Evolutionary conservation across 2,888 invertebrate genomes (phyloP), one percentile per base, ranked within the genome.

Genomic region (Pyrochroa serraticornis): DNA sequence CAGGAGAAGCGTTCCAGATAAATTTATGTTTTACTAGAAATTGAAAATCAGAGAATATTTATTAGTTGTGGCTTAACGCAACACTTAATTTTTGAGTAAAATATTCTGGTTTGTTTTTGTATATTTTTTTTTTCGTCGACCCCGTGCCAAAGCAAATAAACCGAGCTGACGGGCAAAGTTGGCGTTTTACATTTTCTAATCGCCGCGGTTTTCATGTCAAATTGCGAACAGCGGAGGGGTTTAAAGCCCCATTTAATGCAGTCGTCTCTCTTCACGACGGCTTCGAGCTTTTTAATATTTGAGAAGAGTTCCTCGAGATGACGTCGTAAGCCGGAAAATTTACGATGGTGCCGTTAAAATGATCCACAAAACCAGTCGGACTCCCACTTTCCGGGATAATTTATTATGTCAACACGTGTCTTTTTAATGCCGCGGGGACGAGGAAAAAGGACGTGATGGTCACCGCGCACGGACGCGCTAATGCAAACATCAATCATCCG

Each of bases 381-480:
- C 38, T 34, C 41, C 13, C 38, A 46, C 45, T 42, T 59, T 59
- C 34, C 31, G 14, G 50, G 46, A 50, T 59, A 59, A 59, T 59
- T 55, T 55, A 59, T 59, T 54, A 50, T 46, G 45, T 54, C 59
- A 55, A 59, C 59, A 59, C 59, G 59, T 59, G 54, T 58, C 58
- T 58, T 49, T 49, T 58, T 53, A 53, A 51, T 51, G 51, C 42
- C 51, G 38, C 41, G 13, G 39, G 57, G 46, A 46, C 56, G 41
- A 48, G 48, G 46, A 47, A 39, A 55, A 48, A 12, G 47, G 35
- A 55, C 47, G 55, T 48, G 55, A 30, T 43, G 55, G 55, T 55
- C 49, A 56, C 32, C 3, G 38, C 43, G 39, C 13, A 30, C 33
- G 13, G n/a, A 37, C 30, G 22, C 49, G 14, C 46, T 54, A 50